Percentiles rank a stretch among this genome's conserved stretches.
phyloP scores from a whole-genome alignment of 2,113 vertebrate genomes.

The Zapornia atra region DNA sequence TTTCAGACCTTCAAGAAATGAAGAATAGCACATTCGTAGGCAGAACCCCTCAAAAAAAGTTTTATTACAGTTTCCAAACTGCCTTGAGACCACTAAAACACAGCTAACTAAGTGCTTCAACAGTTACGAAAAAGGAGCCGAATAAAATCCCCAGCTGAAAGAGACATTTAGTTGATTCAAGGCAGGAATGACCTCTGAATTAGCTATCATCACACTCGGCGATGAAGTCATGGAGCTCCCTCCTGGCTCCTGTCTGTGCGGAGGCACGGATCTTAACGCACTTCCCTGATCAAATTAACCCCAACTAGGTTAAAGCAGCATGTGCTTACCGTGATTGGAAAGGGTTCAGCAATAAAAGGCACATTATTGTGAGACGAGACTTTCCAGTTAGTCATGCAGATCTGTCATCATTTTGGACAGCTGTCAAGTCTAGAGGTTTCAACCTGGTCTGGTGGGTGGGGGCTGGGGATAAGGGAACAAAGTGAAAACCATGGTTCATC shows the following conservation, averaged over 20 bases:
- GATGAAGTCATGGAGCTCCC: conserved; percentile 65
- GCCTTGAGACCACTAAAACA: conserved; percentile 63
- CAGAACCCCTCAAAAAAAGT: conserved; percentile 53
- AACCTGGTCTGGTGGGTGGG: conserved; percentile 49
- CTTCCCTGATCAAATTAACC: conserved; percentile 32
- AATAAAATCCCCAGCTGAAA: conserved; percentile 75
- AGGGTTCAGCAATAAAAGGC: conserved; percentile 52
- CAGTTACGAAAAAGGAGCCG: conserved; percentile 68
- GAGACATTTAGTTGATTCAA: conserved; percentile 68
- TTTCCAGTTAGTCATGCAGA: conserved; percentile 32
- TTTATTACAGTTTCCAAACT: conserved; percentile 76
- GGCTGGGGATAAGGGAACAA: conserved; percentile 38
- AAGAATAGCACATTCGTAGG: conserved; percentile 53
- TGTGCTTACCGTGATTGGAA: conserved; percentile 15
- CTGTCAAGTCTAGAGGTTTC: conserved; percentile 34
- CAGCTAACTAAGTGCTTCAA: conserved; percentile 72
- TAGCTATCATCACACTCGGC: conserved; percentile 47
- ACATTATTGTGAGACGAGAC: conserved; percentile 6
- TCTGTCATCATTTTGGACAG: background rate
- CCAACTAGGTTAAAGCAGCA: background rate
- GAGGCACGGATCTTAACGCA: background rate
- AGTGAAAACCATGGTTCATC: background rate
- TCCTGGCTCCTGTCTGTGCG: background rate
- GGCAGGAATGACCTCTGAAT: conserved; percentile 68
- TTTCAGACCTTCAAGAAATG: conserved; percentile 65